Conservation (phyloP, 2,113 vertebrate genomes). For the Ameiurus melas region DNA sequence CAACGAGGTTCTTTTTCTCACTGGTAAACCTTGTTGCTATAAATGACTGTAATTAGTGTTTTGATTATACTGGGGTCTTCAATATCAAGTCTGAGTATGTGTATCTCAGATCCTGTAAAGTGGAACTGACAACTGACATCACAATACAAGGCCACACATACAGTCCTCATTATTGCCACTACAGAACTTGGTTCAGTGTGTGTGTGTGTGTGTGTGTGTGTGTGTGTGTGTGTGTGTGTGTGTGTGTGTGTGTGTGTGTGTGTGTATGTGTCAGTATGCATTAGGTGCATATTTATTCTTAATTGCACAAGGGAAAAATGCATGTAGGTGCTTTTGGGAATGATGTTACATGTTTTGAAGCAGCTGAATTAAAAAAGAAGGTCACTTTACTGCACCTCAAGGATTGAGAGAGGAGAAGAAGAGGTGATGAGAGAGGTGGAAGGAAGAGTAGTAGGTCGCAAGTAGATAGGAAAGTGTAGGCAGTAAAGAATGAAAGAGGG, state of each 20-base stretch:
- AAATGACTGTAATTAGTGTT: background rate
- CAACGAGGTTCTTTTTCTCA: background rate
- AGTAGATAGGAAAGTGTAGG: background rate
- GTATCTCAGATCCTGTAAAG: constrained; percentile 19
- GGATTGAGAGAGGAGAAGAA: background rate
- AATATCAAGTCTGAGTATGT: background rate
- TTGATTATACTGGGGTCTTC: background rate
- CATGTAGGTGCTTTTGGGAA: background rate
- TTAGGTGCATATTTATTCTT: background rate
- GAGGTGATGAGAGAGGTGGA: background rate
- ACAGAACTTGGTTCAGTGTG: too few species aligned
- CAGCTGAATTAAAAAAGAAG: background rate
- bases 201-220: too few species aligned
- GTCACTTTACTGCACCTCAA: constrained; percentile 3
- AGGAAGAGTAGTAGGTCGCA: background rate
- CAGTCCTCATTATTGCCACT: too few species aligned
- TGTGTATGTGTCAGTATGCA: background rate
- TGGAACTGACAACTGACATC: constrained; percentile 14
- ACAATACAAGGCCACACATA: background rate
- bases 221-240: too few species aligned
- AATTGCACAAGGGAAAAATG: background rate
- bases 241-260: too few species aligned
- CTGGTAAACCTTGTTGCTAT: background rate
- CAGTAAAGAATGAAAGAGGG: background rate
- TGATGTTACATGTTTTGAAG: constrained; percentile 6